Base-by-base conservation (phyloP, 2,797 vertebrate genomes). In the Pantherophis vulpinus region DNA sequence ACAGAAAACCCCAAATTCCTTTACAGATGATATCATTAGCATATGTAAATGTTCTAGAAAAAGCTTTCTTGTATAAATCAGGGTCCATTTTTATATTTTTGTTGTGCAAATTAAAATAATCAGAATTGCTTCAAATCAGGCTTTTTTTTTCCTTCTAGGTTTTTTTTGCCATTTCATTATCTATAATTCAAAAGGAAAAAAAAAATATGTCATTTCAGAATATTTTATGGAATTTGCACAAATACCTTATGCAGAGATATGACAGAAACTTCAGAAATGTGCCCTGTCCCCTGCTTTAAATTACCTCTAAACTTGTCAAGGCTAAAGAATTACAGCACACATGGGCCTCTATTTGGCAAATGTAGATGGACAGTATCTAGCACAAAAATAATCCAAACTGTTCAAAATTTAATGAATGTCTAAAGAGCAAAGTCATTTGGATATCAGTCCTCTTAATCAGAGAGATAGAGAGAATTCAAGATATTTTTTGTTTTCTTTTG, bases 11-110 rank as follows among this genome's bases (percentile, higher is more conserved):
- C 93, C 95, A 96, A 97, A 96, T 93, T 95, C 59, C 93, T 96
- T 96, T 96, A 96, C 96, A 96, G 93, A 95, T 90, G 95, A 92
- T 93, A 95, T 96, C 94, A 95, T 74, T 63, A 88, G 94, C 91
- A 90, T 42, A 95, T 91, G 94, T 25, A 63, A 94, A 89, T 91
- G 42, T 37, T 92, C 70, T n/a, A 89, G 88, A 89, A 58, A 74
- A 89, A 91, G 90, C 94, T 95, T 83, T 61, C 92, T 93, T 93
- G 42, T 96, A 86, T 93, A 93, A 86, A 89, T 58, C 58, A 87
- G 95, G 20, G 66, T 94, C 91, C 61, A 94, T 88, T 94, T 91
- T 59, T 47, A 16, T 91, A 89, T 70, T 58, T 86, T 60, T 94
- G 92, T 95, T 51, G 37, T 74, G 8, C 9, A 29, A 94, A 94